Conservation (phyloP, 2,797 vertebrate species). For the Psittacula echo region DNA sequence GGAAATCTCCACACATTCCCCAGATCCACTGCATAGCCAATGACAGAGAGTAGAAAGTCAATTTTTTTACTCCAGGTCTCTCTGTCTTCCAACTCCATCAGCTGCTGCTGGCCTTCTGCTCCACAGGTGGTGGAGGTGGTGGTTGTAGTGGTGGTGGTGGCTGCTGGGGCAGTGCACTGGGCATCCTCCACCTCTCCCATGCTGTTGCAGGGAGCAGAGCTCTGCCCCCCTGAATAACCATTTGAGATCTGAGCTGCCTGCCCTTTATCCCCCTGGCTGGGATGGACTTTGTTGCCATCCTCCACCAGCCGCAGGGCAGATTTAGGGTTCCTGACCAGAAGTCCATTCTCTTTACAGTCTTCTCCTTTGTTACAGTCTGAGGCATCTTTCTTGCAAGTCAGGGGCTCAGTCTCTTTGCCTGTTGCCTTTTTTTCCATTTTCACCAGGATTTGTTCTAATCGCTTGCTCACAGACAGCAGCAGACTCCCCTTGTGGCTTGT, state of each 20-base stretch:
- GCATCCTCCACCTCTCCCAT: conserved; percentile 72
- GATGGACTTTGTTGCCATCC: conserved; percentile 53
- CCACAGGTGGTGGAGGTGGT: conserved; percentile 82
- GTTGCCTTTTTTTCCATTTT: conserved; percentile 87
- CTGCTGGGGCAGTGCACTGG: conserved; percentile 64
- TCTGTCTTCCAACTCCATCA: conserved; percentile 68
- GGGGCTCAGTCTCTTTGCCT: conserved; percentile 73
- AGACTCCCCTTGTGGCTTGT: neutral
- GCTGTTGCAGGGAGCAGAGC: conserved; percentile 66
- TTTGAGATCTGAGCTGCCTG: conserved; percentile 87
- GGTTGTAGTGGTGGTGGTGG: conserved; percentile 85
- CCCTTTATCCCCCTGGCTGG: conserved; percentile 66
- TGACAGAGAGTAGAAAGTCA: conserved; percentile 97
- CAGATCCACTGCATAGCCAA: conserved; percentile 96
- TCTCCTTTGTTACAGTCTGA: conserved; percentile 74
- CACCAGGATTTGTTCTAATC: neutral
- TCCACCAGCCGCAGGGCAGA: conserved; percentile 76
- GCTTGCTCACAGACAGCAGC: neutral
- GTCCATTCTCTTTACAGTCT: conserved; percentile 82
- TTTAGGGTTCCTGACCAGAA: conserved; percentile 74
- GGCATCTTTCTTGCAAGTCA: conserved; percentile 71
- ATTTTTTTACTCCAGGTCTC: conserved; percentile 99
- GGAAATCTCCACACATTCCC: conserved; percentile 99
- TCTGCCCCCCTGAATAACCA: conserved; percentile 87
- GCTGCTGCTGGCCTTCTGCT: conserved; percentile 67